Base-by-base conservation (phyloP, 2,888 invertebrate species). In the Margaritifera margaritifera region DNA sequence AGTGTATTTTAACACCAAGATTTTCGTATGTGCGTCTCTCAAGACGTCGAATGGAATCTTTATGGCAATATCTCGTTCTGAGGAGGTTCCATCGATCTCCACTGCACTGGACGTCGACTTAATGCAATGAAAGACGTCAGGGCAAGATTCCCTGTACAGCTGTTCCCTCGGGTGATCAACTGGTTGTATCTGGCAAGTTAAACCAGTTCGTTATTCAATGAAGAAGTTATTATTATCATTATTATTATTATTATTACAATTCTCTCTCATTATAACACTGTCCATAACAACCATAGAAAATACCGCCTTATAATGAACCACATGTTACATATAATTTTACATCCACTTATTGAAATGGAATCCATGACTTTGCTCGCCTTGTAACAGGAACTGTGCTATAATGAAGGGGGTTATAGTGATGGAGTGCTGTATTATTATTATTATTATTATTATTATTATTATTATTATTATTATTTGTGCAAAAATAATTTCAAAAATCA, bases 41-140 rank as follows among this genome's bases (percentile, higher is more conserved):
- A 77, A 65, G 18, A 70, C 69, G 8, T 70, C 65, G 42, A 74
- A 72, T 15, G 77, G 77, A 31, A 77, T 77, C 55, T 72, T 74
- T 25, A 77, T 71, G 18, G 77, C 64, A 20, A 77, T 71, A n/a
- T 71, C 74, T 8, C 69, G 65, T 19, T 74, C 77, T 4, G 53
- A 19, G 11, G 60, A 64, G 5, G 67, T 15, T n/a, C 77, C 77
- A 22, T 74, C 72, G n/a, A 77, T 54, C 57, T 77, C 77, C 56
- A 77, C 63, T 52, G 77, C 77, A 52, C 66, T 53, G 18, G 77
- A 77, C 4, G 77, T 71, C 5, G 77, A 70, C 52, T 68, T 70
- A 4, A 75, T 75, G 50, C 68, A 64, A 50, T 69, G 67, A 55
- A 75, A 75, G 22, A 66, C 68, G 25, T 77, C 75, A 1, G 75